phyloP scores from a whole-genome alignment of 2,797 vertebrate genomes.

The Loriculus beryllinus region DNA sequence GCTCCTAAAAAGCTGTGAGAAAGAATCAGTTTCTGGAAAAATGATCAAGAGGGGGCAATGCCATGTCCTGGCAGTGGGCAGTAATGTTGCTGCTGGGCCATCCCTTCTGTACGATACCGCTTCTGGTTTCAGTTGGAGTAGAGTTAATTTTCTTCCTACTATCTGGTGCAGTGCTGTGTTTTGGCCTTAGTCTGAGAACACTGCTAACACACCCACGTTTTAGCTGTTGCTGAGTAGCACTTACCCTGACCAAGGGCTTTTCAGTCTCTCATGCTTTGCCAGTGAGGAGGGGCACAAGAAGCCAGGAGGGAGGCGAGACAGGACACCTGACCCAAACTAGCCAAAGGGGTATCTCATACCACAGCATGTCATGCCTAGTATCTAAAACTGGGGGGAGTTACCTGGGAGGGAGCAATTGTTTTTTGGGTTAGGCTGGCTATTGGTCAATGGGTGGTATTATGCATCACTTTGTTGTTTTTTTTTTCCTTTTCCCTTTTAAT shows the following conservation, averaged over 20 bases:
- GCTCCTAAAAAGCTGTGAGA: neutral
- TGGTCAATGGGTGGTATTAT: neutral
- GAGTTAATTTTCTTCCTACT: neutral
- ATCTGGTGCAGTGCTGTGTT: neutral
- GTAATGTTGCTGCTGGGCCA: neutral
- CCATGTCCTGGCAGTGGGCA: neutral
- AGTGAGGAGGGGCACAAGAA: neutral
- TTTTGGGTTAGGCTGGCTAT: neutral
- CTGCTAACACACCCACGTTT: neutral
- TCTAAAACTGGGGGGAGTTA: neutral
- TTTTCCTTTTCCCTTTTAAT: neutral
- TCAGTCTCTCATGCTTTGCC: neutral
- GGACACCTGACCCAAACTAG: neutral
- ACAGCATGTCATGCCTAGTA: neutral
- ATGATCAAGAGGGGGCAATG: neutral
- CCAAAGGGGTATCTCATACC: neutral
- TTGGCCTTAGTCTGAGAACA: neutral
- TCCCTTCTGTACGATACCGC: fast-evolving
- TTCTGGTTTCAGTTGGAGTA: neutral
- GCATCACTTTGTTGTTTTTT: neutral
- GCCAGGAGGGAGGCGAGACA: neutral
- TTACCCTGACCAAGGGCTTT: neutral
- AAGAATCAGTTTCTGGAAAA: neutral
- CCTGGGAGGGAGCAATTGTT: neutral
- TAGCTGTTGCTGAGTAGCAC: neutral